A percentile compares a stretch with the other conserved stretches of the same genome.
Evolutionary conservation across 2,888 invertebrate genomes (phyloP).

Genomic region (Agrotis exclamationis): DNA sequence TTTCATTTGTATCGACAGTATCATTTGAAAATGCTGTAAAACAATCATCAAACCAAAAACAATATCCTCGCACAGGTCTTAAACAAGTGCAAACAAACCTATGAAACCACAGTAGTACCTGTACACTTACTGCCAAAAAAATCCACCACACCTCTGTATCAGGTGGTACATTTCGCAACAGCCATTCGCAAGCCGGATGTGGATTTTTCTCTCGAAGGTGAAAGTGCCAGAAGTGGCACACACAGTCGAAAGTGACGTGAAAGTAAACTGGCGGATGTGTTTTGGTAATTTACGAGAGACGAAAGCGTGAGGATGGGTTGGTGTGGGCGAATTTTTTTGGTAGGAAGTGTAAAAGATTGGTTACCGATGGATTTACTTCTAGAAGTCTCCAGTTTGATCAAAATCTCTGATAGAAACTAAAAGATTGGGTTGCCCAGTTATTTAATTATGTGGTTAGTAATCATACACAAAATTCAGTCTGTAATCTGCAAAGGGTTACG

Average conservation of each 20-base stretch:
- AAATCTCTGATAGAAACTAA: not conserved
- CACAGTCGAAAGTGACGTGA: conserved; percentile 80
- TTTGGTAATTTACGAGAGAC: conserved; percentile 68
- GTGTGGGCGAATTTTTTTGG: conserved; percentile 27
- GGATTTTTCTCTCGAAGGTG: conserved; percentile 79
- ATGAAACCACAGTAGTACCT: conserved; percentile 23
- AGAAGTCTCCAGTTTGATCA: not conserved
- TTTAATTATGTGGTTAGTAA: not conserved
- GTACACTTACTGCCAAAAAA: conserved; percentile 41
- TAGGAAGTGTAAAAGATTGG: not conserved
- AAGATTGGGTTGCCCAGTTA: not conserved
- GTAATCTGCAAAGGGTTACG: too few relatives aligned
- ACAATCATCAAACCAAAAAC: not conserved
- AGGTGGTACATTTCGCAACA: conserved; percentile 75
- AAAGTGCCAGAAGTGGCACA: conserved; percentile 74
- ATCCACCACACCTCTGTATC: conserved; percentile 64
- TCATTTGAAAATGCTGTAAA: not conserved
- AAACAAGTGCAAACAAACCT: not conserved
- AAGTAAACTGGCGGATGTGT: conserved; percentile 74
- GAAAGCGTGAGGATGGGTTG: conserved; percentile 55
- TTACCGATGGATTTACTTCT: not conserved
- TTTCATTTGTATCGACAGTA: not conserved
- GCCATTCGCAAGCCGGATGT: conserved; percentile 77
- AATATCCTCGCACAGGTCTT: not conserved
- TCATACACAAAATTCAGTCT: too few relatives aligned